Base-by-base conservation (phyloP, 2,113 vertebrate species). In the Thamnaconus septentrionalis region DNA sequence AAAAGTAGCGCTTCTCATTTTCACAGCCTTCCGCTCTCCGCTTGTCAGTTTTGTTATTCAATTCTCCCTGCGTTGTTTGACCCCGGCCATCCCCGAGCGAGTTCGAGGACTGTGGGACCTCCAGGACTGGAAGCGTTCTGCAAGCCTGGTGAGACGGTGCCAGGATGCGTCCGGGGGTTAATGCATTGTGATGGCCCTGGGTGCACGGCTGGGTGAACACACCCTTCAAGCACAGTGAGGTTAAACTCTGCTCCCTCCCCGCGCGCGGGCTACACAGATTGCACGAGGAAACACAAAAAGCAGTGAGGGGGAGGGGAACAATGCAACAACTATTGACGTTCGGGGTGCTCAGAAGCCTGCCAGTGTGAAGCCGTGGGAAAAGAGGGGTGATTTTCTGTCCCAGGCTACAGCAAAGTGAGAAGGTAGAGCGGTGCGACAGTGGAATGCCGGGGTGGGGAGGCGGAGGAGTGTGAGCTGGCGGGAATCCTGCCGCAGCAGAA, bases 141-240 rank as follows among this genome's bases (percentile, higher is more conserved):
- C 41, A 58, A 59, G 65, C 67, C 65, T 53, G 75, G 63, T 47
- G 65, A 79, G 67, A 77, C 59, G 61, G 61, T 61, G 68, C 54
- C 59, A 76, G 72, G 65, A 69, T 51, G 64, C 18, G 68, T 79
- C 71, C 66, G 62, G 70, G 68, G 81, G 76, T 85, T 87, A 78
- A 83, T 84, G 59, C 69, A 63, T 73, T 76, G 69, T 66, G 69
- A 79, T 81, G 75, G 73, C 71, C 80, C 61, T 71, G 69, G 71
- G 71, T 73, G 64, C 53, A 81, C 49, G 78, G 76, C 74, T 83
- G 73, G 81, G 54, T 80, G 83, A 83, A 85, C 82, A 79, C 85
- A 68, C 71, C n/a, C 61, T 76, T 73, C 64, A 73, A 81, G 67
- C 66, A 66, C 63, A 80, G 75, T 56, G 53, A 67, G 54, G 82